phyloP scores from a whole-genome alignment of 2,888 invertebrate species.

The Oscheius sp. region DNA sequence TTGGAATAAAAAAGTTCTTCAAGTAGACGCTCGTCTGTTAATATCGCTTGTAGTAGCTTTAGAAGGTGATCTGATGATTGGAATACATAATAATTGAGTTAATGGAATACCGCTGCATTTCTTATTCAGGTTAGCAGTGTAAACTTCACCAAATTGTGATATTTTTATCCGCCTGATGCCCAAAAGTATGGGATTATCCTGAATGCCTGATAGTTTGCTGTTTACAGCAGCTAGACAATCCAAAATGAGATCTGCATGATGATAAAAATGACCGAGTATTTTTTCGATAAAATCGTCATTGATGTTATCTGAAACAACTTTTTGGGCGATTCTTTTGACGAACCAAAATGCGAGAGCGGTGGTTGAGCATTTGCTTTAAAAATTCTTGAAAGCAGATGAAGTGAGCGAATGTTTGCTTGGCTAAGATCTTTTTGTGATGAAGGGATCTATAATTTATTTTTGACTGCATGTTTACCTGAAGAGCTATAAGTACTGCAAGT shows the following conservation, averaged over 20 bases:
- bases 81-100: not conserved
- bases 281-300: slow-evolving; percentile 35
- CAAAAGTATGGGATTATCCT: slow-evolving; percentile 1
- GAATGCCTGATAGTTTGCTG: too few relatives aligned
- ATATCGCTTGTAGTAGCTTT: not conserved
- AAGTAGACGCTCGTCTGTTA: slow-evolving; percentile 19
- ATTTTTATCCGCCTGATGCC: not conserved
- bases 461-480: not conserved
- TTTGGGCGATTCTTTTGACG: not conserved
- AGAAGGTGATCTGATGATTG: not conserved
- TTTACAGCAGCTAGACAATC: slow-evolving; percentile 6
- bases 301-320: slow-evolving; percentile 33
- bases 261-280: slow-evolving; percentile 24
- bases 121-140: slow-evolving; percentile 37
- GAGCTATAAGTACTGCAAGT: slow-evolving; percentile 33
- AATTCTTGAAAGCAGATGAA: slow-evolving; percentile 32
- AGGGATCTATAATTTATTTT: not conserved
- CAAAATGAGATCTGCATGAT: too few relatives aligned
- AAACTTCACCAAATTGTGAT: slow-evolving; percentile 33
- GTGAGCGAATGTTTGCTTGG: not conserved
- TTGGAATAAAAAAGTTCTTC: slow-evolving; percentile 49
- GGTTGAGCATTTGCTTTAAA: slow-evolving; percentile 31
- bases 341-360: slow-evolving; percentile 42
- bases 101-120: slow-evolving; percentile 29
- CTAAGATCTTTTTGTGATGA: not conserved